Conservation (phyloP, 2,113 vertebrate genomes). For the Butastur rufipennis region DNA sequence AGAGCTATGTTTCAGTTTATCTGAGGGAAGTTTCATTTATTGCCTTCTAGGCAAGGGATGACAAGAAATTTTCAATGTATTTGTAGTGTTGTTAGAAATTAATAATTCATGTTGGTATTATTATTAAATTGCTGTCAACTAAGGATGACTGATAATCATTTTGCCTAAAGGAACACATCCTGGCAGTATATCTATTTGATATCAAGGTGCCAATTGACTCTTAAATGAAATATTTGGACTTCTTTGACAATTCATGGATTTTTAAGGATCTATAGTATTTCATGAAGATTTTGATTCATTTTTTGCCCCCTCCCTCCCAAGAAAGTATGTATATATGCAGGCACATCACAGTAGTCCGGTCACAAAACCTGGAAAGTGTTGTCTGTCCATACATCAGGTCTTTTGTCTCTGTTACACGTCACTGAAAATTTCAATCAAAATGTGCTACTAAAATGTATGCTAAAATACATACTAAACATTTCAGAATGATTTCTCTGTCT, state of each 20-base stretch:
- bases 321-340: neutral
- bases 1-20: neutral
- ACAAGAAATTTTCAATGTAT: slow-evolving; percentile 22
- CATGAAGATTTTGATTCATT: neutral
- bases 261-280: neutral
- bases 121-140: slow-evolving; percentile 43
- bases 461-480: neutral
- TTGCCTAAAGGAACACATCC: neutral
- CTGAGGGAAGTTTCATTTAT: neutral
- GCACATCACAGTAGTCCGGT: neutral
- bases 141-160: slow-evolving; percentile 10
- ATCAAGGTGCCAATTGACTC: neutral
- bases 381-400: neutral
- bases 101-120: slow-evolving; percentile 40
- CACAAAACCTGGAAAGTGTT: neutral
- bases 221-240: slow-evolving; percentile 3
- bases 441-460: neutral
- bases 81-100: slow-evolving; percentile 45
- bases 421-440: neutral
- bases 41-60: neutral
- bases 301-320: neutral
- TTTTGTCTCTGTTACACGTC: neutral
- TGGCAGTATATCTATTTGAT: neutral
- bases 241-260: neutral
- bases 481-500: neutral